A percentile compares a stretch with the other conserved stretches of the same genome.
Evolutionary conservation across 2,797 vertebrate species (phyloP).

Genomic region (Ctenopoma multispine): DNA sequence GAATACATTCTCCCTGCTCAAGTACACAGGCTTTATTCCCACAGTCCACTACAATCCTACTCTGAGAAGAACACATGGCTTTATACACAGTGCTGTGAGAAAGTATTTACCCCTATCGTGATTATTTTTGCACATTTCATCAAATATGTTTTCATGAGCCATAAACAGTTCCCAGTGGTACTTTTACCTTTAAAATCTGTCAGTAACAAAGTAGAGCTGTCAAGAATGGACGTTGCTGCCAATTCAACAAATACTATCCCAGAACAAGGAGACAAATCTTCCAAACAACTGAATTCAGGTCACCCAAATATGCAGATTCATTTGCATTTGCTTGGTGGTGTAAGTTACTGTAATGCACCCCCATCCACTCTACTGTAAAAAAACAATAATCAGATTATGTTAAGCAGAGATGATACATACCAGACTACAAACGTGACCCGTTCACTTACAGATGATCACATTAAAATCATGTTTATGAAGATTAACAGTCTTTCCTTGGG

Average conservation of each 20-base stretch:
- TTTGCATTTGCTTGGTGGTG: conserved; percentile 56
- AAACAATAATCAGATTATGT: conserved; percentile 71
- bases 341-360: conserved; percentile 57
- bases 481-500: neutral
- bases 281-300: conserved; percentile 73
- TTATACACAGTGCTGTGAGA: conserved; percentile 1
- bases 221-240: neutral
- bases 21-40: conserved; percentile 59
- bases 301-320: conserved; percentile 74
- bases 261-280: conserved; percentile 55
- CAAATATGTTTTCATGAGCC: too few species aligned
- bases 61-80: conserved; percentile 37
- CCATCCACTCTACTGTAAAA: conserved; percentile 39
- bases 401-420: conserved; percentile 58
- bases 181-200: neutral
- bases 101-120: too few species aligned
- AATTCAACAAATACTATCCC: conserved; percentile 29
- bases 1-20: conserved; percentile 66
- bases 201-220: conserved; percentile 2
- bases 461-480: neutral
- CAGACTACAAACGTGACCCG: conserved; percentile 32
- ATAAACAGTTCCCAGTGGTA: neutral
- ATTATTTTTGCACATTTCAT: too few species aligned
- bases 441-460: conserved; percentile 19
- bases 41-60: conserved; percentile 50